Conservation (phyloP, 1,140 invertebrate species). For the Rhopalosiphum maidis region DNA sequence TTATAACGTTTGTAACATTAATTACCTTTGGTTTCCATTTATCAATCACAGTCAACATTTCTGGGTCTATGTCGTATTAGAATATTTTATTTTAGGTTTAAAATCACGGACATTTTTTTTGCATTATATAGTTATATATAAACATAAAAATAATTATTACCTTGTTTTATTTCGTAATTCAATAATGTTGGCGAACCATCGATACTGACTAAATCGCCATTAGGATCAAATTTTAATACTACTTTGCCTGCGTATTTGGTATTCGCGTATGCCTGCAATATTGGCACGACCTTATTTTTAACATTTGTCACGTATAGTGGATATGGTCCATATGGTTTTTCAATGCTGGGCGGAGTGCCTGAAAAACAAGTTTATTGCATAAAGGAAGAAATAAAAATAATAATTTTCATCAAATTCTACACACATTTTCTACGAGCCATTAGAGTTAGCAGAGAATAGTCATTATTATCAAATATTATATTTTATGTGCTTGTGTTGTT, state of each 20-base stretch:
- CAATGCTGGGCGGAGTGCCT: constrained; percentile 71
- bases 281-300: constrained; percentile 76
- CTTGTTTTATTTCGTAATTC: constrained; percentile 63
- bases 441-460: too few relatives aligned
- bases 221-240: constrained; percentile 73
- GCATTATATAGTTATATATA: neutral
- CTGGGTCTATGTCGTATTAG: neutral
- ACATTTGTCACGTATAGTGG: constrained; percentile 75
- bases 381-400: neutral
- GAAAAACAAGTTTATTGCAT: neutral
- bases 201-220: constrained; percentile 74
- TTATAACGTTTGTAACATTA: constrained; percentile 62
- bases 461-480: too few relatives aligned
- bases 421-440: too few relatives aligned
- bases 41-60: constrained; percentile 57
- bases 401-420: neutral
- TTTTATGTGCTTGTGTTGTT: too few relatives aligned
- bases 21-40: constrained; percentile 71
- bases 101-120: neutral
- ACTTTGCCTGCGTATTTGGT: constrained; percentile 90
- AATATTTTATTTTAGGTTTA: neutral
- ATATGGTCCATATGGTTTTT: constrained; percentile 76
- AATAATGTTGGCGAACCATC: constrained; percentile 82
- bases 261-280: constrained; percentile 90
- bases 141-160: neutral